Evolutionary conservation across 2,113 vertebrate species (phyloP).

Genomic region (Zosterops borbonicus): DNA sequence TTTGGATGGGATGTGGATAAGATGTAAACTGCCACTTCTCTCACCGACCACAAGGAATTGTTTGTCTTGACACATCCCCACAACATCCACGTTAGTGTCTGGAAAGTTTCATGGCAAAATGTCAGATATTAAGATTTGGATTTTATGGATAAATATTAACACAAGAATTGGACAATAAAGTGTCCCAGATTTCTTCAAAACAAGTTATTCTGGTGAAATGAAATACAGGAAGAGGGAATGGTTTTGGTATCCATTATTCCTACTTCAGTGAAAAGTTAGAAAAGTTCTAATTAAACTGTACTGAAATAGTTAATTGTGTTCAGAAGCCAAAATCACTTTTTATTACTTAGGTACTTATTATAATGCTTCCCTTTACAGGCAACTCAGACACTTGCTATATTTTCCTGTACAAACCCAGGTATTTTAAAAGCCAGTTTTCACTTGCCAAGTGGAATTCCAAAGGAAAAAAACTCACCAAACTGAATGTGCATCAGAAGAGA

Average conservation of each 20-base stretch:
- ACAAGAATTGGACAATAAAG: not conserved
- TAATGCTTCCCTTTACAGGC: not conserved
- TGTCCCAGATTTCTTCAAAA: not conserved
- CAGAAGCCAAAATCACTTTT: not conserved
- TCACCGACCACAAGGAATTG: constrained; percentile 91
- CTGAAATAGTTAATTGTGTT: not conserved
- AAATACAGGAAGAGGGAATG: not conserved
- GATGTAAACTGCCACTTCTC: constrained; percentile 89
- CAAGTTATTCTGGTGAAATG: not conserved
- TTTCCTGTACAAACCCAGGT: not conserved
- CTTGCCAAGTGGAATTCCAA: not conserved
- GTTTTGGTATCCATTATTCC: not conserved
- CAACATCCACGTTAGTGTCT: constrained; percentile 89
- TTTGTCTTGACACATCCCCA: constrained; percentile 84
- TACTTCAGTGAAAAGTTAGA: not conserved
- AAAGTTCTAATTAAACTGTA: not conserved
- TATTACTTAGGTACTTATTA: not conserved
- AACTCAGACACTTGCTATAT: not conserved
- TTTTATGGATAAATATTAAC: not conserved
- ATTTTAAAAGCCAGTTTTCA: not conserved
- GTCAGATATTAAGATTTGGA: not conserved
- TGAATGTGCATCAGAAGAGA: constrained; percentile 83
- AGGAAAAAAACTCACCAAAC: constrained; percentile 80
- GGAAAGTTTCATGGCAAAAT: constrained; percentile 48
- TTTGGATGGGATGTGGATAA: constrained; percentile 88